A percentile compares a stretch with the other conserved stretches of the same genome.
phyloP scores from a whole-genome alignment of 2,888 invertebrate species.

The Phania funesta region DNA sequence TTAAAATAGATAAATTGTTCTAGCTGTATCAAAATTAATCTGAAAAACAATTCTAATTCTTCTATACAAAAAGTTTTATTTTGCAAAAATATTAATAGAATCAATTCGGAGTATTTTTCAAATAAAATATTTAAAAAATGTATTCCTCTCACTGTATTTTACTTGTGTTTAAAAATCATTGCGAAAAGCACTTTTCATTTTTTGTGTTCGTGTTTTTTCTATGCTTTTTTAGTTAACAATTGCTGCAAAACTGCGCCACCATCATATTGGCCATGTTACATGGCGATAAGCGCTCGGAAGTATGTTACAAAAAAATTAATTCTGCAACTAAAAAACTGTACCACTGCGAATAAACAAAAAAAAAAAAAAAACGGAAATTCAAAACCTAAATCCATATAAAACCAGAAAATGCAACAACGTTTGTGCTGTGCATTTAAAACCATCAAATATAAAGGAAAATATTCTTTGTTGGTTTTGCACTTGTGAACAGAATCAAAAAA shows the following conservation, averaged over 20 bases:
- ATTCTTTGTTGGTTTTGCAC: conserved; percentile 36
- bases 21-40: no score
- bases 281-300: conserved; percentile 64
- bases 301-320: conserved; percentile 12
- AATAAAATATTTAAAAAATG: neutral
- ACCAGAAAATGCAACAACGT: conserved; percentile 66
- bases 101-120: neutral
- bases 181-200: conserved; percentile 41
- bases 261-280: conserved; percentile 64
- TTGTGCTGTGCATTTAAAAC: conserved; percentile 64
- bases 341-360: neutral
- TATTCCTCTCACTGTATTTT: conserved; percentile 20
- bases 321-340: conserved; percentile 28
- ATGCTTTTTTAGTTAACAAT: conserved; percentile 29
- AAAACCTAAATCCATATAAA: conserved; percentile 65
- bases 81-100: no score
- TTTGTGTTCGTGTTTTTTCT: neutral
- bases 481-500: conserved; percentile 5
- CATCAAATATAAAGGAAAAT: conserved; percentile 38
- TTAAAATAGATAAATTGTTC: no score
- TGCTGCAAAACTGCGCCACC: conserved; percentile 41
- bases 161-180: conserved; percentile 34
- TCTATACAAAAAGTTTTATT: no score
- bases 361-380: conserved; percentile 20
- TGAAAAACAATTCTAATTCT: no score